phyloP scores from a whole-genome alignment of 2,888 invertebrate genomes.

The Galerucella pusilla region DNA sequence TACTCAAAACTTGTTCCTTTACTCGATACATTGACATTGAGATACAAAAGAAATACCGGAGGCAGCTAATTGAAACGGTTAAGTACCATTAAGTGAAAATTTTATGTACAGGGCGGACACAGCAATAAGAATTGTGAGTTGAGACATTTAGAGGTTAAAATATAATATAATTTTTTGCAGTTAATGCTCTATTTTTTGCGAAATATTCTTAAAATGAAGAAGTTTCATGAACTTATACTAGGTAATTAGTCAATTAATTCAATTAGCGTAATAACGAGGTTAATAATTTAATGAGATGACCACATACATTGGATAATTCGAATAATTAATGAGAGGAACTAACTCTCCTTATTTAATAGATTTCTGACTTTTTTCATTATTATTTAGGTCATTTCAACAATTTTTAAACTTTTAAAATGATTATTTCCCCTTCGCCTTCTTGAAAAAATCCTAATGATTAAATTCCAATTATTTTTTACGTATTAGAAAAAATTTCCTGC shows the following conservation, averaged over 20 bases:
- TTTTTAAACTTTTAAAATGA: too few species aligned
- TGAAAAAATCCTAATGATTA: too few species aligned
- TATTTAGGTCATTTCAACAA: too few species aligned
- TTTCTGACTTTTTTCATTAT: too few species aligned
- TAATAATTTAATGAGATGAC: neutral
- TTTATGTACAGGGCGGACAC: neutral
- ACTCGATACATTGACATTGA: neutral
- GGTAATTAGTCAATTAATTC: neutral
- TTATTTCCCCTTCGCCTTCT: too few species aligned
- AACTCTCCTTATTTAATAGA: neutral
- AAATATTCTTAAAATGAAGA: too few species aligned
- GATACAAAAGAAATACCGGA: neutral
- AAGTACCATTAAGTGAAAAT: neutral
- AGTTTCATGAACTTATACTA: neutral
- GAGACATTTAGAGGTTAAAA: neutral
- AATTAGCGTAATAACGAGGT: neutral
- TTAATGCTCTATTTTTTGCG: too few species aligned
- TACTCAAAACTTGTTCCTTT: conserved; percentile 14
- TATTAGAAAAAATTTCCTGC: neutral
- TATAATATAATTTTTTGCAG: neutral
- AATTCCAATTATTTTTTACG: neutral
- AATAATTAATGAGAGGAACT: neutral
- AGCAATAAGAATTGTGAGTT: neutral
- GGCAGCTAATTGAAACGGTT: neutral
- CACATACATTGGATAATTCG: neutral